Conservation (phyloP, 2,888 invertebrate genomes). For the Drosophila meridionalis region DNA sequence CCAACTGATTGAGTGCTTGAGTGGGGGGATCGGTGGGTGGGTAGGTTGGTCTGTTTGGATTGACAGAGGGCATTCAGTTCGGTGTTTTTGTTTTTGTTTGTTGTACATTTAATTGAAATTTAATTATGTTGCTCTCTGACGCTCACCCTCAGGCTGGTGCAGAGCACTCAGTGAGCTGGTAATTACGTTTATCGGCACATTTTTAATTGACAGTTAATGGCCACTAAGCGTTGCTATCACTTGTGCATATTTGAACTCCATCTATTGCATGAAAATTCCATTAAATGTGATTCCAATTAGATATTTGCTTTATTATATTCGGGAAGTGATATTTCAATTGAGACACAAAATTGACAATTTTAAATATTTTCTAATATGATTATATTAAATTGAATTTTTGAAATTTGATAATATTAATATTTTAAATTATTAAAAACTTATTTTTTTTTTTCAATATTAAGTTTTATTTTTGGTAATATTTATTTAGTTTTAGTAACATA, state of each 20-base stretch:
- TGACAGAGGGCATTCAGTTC: slow-evolving; percentile 17
- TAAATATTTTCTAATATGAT: neutral
- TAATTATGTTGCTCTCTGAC: slow-evolving; percentile 64
- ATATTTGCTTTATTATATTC: neutral
- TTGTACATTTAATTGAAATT: slow-evolving; percentile 71
- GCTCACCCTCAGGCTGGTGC: slow-evolving; percentile 3
- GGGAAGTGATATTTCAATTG: neutral
- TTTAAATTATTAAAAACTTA: too few species aligned
- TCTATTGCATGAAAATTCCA: slow-evolving; percentile 17
- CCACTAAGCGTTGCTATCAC: slow-evolving; percentile 49
- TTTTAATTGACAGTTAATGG: slow-evolving; percentile 74
- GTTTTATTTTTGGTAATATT: too few species aligned
- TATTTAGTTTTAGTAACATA: too few species aligned
- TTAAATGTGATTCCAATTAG: neutral
- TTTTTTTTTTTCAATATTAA: too few species aligned
- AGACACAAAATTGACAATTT: neutral
- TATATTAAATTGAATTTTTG: too few species aligned
- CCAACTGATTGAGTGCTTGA: slow-evolving; percentile 13
- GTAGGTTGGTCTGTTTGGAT: neutral
- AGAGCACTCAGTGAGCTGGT: slow-evolving; percentile 39
- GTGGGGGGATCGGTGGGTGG: neutral
- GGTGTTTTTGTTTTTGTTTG: slow-evolving; percentile 55
- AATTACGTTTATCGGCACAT: slow-evolving; percentile 62
- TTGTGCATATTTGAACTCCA: slow-evolving; percentile 40
- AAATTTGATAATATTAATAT: too few species aligned